These are phyloP conservation scores for Ateles fusciceps DNA, from an alignment of 2,797 vertebrate genomes.

Conservation along the genomic window DNA sequence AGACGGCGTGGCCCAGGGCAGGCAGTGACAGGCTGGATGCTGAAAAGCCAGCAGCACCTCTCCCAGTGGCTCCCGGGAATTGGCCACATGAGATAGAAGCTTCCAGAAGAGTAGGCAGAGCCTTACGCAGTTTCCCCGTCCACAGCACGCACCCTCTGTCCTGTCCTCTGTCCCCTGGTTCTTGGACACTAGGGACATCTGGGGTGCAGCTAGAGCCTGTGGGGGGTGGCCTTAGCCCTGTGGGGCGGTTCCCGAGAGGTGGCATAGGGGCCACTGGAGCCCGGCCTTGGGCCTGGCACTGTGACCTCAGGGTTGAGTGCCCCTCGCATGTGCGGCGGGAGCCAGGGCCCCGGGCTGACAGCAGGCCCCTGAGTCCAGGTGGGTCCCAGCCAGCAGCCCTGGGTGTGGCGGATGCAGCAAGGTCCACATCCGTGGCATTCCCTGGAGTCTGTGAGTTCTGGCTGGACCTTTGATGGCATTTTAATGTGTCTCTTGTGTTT, in stretches of 20 bases:
- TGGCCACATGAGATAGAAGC: background rate
- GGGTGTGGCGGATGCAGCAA: conserved; percentile 16
- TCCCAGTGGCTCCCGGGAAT: background rate
- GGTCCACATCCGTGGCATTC: conserved; percentile 51
- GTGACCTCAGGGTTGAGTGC: conserved; percentile 59
- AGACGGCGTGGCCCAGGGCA: background rate
- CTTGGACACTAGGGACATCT: accelerated
- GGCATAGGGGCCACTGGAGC: conserved; percentile 67
- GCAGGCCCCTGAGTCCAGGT: background rate
- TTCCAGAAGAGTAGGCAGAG: background rate
- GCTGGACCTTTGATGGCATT: conserved; percentile 75
- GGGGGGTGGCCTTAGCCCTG: background rate
- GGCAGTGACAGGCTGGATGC: background rate
- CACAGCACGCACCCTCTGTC: background rate
- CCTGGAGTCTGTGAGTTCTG: conserved; percentile 61
- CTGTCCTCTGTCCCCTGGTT: accelerated
- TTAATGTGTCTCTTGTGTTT: conserved; percentile 87
- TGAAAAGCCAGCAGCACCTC: background rate
- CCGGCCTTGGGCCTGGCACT: background rate
- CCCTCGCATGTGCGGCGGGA: conserved; percentile 31
- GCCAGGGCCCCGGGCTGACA: background rate
- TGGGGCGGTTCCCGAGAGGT: background rate
- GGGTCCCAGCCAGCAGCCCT: background rate
- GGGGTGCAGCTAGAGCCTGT: background rate
- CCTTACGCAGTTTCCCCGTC: background rate